Evolutionary conservation across 2,888 invertebrate species (phyloP), one percentile per base, ranked within the genome.

Genomic region (Diaphora mendica): DNA sequence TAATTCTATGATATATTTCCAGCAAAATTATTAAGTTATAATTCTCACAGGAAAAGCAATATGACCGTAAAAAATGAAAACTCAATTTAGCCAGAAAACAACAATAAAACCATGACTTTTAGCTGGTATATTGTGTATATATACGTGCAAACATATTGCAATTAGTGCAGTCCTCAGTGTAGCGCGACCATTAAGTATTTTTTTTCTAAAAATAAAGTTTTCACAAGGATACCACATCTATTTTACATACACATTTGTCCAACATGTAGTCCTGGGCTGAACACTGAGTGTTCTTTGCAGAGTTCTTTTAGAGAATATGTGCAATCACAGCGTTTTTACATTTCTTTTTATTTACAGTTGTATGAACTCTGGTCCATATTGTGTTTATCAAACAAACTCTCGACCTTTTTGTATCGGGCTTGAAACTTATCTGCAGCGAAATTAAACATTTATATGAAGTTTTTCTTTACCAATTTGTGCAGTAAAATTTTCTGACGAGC

Each of bases 261-360:
- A 78, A 70, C 77, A 71, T 72, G 72, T 82, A 78, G 85, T 89
- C 87, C 42, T 64, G 62, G 83, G 88, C 85, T 77, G 64, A 75
- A 76, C 71, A 79, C 74, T 73, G 80, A 86, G 86, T 78, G 84
- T 87, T 85, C 86, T 88, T 86, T 87, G 79, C 86, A 64, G 75
- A 75, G 71, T 76, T 82, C 83, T 84, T 81, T 72, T 74, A 81
- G 74, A 83, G 75, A 85, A 81, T 71, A 77, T 79, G 79, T 82
- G 67, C 79, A 80, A 79, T 79, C 82, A 73, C 66, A 71, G 75
- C 78, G 75, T 81, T 75, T 83, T 79, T 78, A 70, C 71, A 72
- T 81, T 75, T 75, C 75, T 76, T 78, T 81, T 81, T 62, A 30
- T 62, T 62, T 78, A 64, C 82, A 83, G 85, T 85, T 85, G 84